phyloP scores from a whole-genome alignment of 2,113 vertebrate species.

The Aspidoscelis tigris region DNA sequence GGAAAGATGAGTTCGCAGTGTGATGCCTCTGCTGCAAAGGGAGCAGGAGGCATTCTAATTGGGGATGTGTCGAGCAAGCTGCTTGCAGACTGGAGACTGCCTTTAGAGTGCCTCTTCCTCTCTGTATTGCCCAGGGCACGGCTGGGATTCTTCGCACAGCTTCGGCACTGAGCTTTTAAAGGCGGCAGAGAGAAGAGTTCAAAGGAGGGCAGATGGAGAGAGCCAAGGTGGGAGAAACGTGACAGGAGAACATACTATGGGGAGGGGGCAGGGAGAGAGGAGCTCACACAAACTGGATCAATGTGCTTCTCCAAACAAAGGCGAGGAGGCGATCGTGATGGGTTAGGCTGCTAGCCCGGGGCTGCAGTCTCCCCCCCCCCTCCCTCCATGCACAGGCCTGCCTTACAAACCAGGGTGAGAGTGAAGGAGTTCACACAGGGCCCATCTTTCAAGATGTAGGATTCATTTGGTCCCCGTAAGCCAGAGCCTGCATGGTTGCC shows the following conservation, averaged over 20 bases:
- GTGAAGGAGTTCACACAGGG: too few species aligned
- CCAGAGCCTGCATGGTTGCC: not conserved
- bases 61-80: slow-evolving; percentile 32
- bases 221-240: slow-evolving; percentile 33
- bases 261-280: not conserved
- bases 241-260: slow-evolving; percentile 31
- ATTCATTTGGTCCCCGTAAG: too few species aligned
- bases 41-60: slow-evolving; percentile 31
- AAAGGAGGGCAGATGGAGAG: slow-evolving; percentile 33
- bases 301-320: not conserved
- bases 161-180: slow-evolving; percentile 4
- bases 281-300: not conserved
- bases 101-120: slow-evolving; percentile 13
- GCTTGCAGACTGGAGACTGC: slow-evolving; percentile 7
- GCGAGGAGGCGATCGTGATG: not conserved
- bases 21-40: slow-evolving; percentile 28
- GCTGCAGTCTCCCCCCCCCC: not conserved
- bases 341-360: not conserved
- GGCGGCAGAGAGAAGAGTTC: slow-evolving; percentile 35
- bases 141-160: slow-evolving; percentile 32
- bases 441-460: not conserved
- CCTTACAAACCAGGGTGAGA: not conserved
- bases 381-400: not conserved
- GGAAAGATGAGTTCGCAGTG: slow-evolving; percentile 6
- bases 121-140: slow-evolving; percentile 28